phyloP scores from a whole-genome alignment of 2,113 vertebrate species.

The Acrocephalus kingi region DNA sequence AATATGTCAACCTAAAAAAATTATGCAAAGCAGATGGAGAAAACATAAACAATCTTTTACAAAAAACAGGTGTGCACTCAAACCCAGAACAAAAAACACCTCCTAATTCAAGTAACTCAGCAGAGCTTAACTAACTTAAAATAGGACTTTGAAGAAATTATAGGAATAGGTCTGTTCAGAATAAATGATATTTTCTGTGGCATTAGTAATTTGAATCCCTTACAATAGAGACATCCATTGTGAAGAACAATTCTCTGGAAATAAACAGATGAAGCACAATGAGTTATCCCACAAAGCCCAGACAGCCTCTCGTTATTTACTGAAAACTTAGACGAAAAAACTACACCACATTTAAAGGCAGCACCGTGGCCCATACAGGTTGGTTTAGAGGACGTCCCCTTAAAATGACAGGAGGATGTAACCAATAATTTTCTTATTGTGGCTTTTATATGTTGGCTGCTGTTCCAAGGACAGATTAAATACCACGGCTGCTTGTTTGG shows the following conservation, averaged over 20 bases:
- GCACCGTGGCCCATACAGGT: fast-evolving
- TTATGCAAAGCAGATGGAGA: not conserved
- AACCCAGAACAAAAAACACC: not conserved
- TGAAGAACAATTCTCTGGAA: not conserved
- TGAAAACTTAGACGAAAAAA: not conserved
- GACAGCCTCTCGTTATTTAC: not conserved
- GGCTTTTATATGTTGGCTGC: constrained; percentile 8
- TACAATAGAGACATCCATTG: not conserved
- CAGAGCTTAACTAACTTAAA: not conserved
- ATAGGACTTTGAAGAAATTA: not conserved
- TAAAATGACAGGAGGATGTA: not conserved
- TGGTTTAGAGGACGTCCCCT: not conserved
- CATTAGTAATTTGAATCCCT: not conserved
- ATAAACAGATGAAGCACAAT: not conserved
- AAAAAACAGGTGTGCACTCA: not conserved
- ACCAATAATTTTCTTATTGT: not conserved
- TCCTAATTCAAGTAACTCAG: not conserved
- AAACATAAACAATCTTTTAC: not conserved
- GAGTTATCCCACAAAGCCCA: not conserved
- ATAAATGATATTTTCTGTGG: not conserved
- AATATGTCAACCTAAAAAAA: not conserved
- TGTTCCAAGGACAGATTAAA: constrained; percentile 19
- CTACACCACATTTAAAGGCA: not conserved
- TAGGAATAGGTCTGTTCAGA: not conserved
- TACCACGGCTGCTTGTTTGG: not conserved